Base-by-base conservation (phyloP, 2,888 invertebrate species). In the Sinohyriopsis cumingii region DNA sequence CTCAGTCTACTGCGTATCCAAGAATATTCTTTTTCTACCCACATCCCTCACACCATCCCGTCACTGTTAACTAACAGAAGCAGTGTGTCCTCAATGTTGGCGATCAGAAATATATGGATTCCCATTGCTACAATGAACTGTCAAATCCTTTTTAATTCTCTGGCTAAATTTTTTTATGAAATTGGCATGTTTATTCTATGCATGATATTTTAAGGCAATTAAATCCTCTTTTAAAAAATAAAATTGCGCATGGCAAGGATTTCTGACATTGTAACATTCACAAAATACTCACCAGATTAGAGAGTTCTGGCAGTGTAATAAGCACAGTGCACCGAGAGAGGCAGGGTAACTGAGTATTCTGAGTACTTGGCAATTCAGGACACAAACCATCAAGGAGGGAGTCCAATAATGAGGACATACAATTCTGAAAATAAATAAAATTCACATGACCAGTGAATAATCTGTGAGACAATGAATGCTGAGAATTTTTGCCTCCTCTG, bases 381-480 rank as follows among this genome's bases (percentile, higher is more conserved):
- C 78, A 80, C 22, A 81, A 78, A 20, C 82, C 91, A 80, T 92
- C 92, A 60, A 94, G 87, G 84, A 96, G 92, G 45, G 93, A 91
- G 86, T 96, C 96, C 80, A 97, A 91, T 67, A 96, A 92, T 70
- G 94, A 93, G 75, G 94, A 94, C 79, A 96, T 93, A 81, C 94
- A 94, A 84, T 94, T 94, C 82, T 91, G 82, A 3, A 82, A 70
- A 53, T 71, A 73, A 69, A 65, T 45, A 45, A 63, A 22, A 25
- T 28, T 20, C 20, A 22, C 33, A 60, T 25, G 19, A 54, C 61
- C 56, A n/a, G 24, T 19, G 3, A 22, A 67, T 28, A 24, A 59
- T 67, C 45, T 45, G 24, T 59, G 6, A 53, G 25, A 59, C 53
- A 15, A 59, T n/a, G 53, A 20, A 18, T 5, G 25, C 15, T 25